A percentile compares a stretch with the other conserved stretches of the same genome.
phyloP scores from a whole-genome alignment of 2,113 vertebrate genomes.

The Bubo bubo region DNA sequence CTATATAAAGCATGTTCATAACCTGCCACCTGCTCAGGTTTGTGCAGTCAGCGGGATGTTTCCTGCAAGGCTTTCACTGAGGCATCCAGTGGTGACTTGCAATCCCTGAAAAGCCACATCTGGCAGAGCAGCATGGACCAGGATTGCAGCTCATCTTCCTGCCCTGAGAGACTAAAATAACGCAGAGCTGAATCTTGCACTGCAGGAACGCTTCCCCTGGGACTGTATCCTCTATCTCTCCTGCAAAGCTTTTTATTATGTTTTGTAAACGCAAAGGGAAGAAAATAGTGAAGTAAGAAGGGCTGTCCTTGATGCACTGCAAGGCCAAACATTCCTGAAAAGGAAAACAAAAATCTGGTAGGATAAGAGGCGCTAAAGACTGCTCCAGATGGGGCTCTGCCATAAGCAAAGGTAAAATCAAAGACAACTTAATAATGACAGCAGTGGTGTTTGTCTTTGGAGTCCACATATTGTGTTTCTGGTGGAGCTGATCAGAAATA shows the following conservation, averaged over 20 bases:
- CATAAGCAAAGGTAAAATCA: neutral
- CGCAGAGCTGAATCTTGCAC: neutral
- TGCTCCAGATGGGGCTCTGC: neutral
- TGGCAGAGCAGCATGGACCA: neutral
- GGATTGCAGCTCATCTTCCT: neutral
- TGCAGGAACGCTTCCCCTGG: neutral
- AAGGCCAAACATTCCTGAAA: constrained; percentile 49
- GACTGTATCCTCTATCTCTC: neutral
- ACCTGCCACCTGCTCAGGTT: neutral
- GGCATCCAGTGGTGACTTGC: neutral
- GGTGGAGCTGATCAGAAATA: neutral
- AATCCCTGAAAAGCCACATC: neutral
- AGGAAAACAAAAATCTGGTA: constrained; percentile 48
- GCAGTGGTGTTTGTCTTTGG: neutral
- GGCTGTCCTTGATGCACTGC: constrained; percentile 37
- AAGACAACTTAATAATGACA: neutral
- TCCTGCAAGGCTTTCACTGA: neutral
- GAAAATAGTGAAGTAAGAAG: constrained; percentile 52
- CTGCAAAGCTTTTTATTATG: constrained; percentile 46
- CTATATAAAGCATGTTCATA: neutral
- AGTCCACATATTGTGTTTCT: neutral
- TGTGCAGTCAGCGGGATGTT: neutral
- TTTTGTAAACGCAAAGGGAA: constrained; percentile 30
- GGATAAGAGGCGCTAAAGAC: constrained; percentile 29
- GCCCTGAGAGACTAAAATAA: neutral